These are phyloP conservation scores for Drosophila melanogaster DNA, from an alignment of 1,140 invertebrate species.

Conservation along the genomic window Release_6_plus_ISO1_MT NC_004354.4:4913501-4914000, in stretches of 20 bases:
- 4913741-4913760: conserved; percentile 78
- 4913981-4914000: conserved; percentile 78
- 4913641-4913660: conserved; percentile 82
- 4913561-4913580: conserved; percentile 84
- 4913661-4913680: conserved; percentile 79
- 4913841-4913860: conserved; percentile 76
- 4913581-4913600: conserved; percentile 79
- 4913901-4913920: conserved; percentile 81
- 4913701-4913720: conserved; percentile 71
- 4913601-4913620: conserved; percentile 80
- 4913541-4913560: conserved; percentile 82
- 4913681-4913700: conserved; percentile 83
- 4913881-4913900: conserved; percentile 69
- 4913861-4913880: conserved; percentile 76
- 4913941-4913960: conserved; percentile 79
- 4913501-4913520: conserved; percentile 84
- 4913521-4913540: conserved; percentile 83
- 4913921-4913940: conserved; percentile 80
- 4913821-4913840: neutral
- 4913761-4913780: conserved; percentile 77
- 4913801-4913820: neutral
- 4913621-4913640: conserved; percentile 83
- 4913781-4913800: conserved; percentile 56
- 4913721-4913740: conserved; percentile 74
- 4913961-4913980: conserved; percentile 82